Evolutionary conservation across 1,140 invertebrate species (phyloP).

Genomic region (Mizuhopecten yessoensis): DNA sequence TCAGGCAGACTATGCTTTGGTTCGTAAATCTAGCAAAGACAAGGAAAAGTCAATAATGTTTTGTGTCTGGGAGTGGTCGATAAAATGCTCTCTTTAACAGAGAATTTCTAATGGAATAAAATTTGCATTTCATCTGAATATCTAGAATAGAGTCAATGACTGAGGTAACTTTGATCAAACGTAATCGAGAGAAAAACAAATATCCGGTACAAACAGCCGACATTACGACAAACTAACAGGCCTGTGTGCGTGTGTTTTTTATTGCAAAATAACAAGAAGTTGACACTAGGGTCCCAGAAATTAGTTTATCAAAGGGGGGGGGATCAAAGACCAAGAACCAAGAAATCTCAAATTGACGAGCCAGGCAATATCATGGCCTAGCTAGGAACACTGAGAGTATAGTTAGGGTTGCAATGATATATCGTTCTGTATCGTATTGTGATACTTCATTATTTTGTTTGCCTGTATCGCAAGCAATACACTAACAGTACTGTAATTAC

Average conservation of each 20-base stretch:
- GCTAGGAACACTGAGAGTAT: too few species aligned
- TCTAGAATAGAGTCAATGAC: not conserved
- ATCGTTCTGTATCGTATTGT: too few species aligned
- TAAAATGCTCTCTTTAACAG: conserved; percentile 11
- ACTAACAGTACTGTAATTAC: too few species aligned
- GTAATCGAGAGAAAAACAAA: not conserved
- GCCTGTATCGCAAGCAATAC: too few species aligned
- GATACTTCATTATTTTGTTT: too few species aligned
- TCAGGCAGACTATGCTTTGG: not conserved
- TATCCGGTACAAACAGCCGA: not conserved
- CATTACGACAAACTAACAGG: not conserved
- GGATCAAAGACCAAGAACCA: too few species aligned
- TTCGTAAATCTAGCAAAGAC: not conserved
- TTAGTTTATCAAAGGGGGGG: too few species aligned
- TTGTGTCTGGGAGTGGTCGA: not conserved
- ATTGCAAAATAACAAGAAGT: not conserved
- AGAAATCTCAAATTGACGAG: too few species aligned
- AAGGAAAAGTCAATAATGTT: not conserved
- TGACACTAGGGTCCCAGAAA: not conserved
- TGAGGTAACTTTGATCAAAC: not conserved
- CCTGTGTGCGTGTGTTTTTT: not conserved
- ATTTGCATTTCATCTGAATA: conserved; percentile 11
- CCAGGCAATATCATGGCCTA: too few species aligned
- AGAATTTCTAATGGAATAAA: not conserved
- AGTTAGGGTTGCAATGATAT: too few species aligned